phyloP scores from a whole-genome alignment of 2,888 invertebrate genomes.

The Diogma glabrata region DNA sequence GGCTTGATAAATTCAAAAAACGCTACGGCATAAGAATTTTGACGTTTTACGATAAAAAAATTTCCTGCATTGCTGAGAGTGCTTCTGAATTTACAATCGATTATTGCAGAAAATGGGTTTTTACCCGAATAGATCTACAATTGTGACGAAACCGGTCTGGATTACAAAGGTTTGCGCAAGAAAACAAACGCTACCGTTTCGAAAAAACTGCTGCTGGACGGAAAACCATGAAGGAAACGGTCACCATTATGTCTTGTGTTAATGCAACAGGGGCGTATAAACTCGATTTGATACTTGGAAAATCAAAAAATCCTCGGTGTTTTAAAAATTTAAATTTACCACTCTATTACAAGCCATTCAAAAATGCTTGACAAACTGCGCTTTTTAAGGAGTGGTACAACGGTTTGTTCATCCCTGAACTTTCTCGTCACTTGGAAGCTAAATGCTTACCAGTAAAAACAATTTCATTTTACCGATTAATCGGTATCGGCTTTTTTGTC shows the following conservation, averaged over 20 bases:
- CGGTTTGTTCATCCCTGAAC: too few species aligned
- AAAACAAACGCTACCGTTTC: neutral
- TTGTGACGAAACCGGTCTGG: neutral
- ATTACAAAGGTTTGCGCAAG: neutral
- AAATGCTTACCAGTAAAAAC: too few species aligned
- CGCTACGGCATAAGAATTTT: neutral
- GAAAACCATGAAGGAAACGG: neutral
- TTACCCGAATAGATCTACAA: neutral
- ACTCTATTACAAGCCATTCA: too few species aligned
- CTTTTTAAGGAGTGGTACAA: too few species aligned
- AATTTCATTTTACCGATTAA: too few species aligned
- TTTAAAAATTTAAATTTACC: too few species aligned
- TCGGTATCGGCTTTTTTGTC: too few species aligned
- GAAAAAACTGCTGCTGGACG: neutral
- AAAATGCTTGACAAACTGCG: too few species aligned
- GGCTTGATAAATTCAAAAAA: neutral
- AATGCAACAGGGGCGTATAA: neutral
- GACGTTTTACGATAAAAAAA: neutral
- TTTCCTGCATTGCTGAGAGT: conserved; percentile 3
- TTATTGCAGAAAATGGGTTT: neutral
- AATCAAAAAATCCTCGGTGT: neutral
- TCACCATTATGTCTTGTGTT: neutral
- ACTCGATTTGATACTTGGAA: neutral
- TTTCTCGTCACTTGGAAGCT: too few species aligned
- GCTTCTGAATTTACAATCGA: neutral